Percentiles rank a stretch among this genome's conserved stretches.
These are phyloP conservation scores for Psephotus haematonotus DNA, from an alignment of 2,113 vertebrate genomes.

Conservation along the genomic window DNA sequence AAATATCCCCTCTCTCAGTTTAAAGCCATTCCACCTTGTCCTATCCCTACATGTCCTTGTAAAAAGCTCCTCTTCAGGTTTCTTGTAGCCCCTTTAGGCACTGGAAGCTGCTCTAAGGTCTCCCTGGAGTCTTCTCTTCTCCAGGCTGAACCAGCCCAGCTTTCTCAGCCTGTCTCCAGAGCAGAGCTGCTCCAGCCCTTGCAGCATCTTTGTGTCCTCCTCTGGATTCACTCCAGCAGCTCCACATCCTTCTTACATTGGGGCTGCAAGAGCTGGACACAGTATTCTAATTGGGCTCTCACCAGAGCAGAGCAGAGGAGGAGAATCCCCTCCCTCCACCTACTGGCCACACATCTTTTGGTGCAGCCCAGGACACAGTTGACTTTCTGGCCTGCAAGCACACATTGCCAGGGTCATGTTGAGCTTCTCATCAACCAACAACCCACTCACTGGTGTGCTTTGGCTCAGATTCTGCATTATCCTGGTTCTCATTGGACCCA, in stretches of 20 bases:
- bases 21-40: background rate
- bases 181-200: background rate
- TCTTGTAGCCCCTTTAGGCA: background rate
- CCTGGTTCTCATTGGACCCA: rapidly evolving
- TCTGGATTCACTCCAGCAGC: background rate
- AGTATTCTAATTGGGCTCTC: background rate
- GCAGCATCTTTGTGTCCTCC: background rate
- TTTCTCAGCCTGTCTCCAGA: background rate
- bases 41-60: background rate
- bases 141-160: background rate
- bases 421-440: background rate
- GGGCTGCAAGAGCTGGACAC: background rate
- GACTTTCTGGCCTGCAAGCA: background rate
- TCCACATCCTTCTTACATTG: background rate
- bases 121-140: background rate
- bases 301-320: background rate
- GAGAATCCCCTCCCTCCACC: background rate
- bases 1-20: too few species aligned
- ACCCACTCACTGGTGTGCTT: background rate
- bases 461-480: background rate
- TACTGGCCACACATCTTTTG: background rate
- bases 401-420: background rate
- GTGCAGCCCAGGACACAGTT: background rate
- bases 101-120: background rate
- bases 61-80: background rate